Conservation (phyloP, 1,140 invertebrate species). For the Drosophila murphyi region DNA sequence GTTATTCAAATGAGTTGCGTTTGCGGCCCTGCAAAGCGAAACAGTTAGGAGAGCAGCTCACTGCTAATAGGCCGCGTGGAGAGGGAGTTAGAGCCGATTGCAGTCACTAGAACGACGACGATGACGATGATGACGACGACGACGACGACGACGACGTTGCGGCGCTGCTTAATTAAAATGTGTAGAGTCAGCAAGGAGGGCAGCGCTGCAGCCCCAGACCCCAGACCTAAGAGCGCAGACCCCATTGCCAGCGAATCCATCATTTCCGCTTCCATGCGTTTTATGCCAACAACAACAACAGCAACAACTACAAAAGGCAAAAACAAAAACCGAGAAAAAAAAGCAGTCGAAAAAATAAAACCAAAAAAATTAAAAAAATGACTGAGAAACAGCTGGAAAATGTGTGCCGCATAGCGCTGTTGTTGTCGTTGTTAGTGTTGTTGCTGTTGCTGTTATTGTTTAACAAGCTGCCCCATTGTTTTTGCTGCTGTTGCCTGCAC, state of each 20-base stretch:
- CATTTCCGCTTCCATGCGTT: conserved; percentile 84
- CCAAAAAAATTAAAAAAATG: conserved; percentile 47
- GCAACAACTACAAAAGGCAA: conserved; percentile 27
- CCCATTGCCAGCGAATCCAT: conserved; percentile 77
- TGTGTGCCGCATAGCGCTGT: conserved; percentile 42
- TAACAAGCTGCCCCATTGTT: conserved; percentile 38
- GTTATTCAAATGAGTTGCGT: conserved; percentile 80
- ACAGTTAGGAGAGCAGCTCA: conserved; percentile 50
- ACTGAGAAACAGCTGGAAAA: conserved; percentile 81
- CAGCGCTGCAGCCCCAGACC: conserved; percentile 32
- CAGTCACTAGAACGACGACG: conserved; percentile 74
- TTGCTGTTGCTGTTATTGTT: conserved; percentile 43
- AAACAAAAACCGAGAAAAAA: conserved; percentile 35
- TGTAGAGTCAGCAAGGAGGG: conserved; percentile 72
- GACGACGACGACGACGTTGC: conserved; percentile 25
- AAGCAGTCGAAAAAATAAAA: conserved; percentile 20
- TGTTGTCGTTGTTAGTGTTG: conserved; percentile 47
- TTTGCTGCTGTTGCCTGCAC: conserved; percentile 48
- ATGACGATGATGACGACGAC: conserved; percentile 1
- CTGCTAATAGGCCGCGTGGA: not conserved
- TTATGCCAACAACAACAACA: conserved; percentile 35
- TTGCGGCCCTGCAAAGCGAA: conserved; percentile 34
- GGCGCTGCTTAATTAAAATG: conserved; percentile 80
- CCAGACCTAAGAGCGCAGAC: conserved; percentile 22
- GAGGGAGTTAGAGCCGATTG: conserved; percentile 39